A percentile compares a stretch with the other conserved stretches of the same genome.
Evolutionary conservation across 2,888 invertebrate species (phyloP).

Genomic region (Meiosimyza platycephala): DNA sequence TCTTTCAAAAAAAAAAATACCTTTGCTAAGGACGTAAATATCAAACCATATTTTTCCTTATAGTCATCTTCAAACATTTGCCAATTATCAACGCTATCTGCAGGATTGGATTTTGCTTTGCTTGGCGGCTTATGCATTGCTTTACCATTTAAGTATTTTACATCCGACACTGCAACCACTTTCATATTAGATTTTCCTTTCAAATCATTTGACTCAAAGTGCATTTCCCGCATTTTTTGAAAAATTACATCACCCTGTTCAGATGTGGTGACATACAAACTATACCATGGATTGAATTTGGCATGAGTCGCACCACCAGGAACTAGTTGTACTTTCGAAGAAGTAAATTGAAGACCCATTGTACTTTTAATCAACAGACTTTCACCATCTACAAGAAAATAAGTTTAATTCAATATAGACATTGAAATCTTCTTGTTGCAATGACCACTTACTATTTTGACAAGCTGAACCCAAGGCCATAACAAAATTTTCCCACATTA

Average conservation of each 20-base stretch:
- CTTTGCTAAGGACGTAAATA: constrained; percentile 50
- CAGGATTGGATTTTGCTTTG: background rate
- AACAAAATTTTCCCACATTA: constrained; percentile 57
- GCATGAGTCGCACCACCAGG: constrained; percentile 48
- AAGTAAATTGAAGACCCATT: constrained; percentile 44
- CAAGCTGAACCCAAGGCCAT: constrained; percentile 51
- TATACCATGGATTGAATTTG: constrained; percentile 53
- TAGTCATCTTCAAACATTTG: constrained; percentile 48
- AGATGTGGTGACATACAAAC: constrained; percentile 47
- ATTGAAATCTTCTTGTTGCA: background rate
- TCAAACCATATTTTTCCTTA: constrained; percentile 57
- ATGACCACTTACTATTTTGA: constrained; percentile 50
- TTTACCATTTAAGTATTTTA: constrained; percentile 48
- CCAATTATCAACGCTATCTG: constrained; percentile 14
- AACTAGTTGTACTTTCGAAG: constrained; percentile 15
- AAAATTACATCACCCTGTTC: constrained; percentile 60
- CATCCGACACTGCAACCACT: constrained; percentile 47
- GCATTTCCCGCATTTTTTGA: constrained; percentile 48
- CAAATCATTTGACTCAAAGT: constrained; percentile 45
- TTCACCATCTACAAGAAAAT: constrained; percentile 39
- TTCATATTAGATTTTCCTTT: constrained; percentile 2
- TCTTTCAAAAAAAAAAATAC: constrained; percentile 39
- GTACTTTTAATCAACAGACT: constrained; percentile 46
- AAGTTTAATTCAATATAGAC: background rate
- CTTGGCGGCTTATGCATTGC: background rate